Percentiles rank a stretch among this genome's conserved stretches.
Conservation (phyloP, 1,140 invertebrate genomes). For the Rhopalosiphum padi region DNA sequence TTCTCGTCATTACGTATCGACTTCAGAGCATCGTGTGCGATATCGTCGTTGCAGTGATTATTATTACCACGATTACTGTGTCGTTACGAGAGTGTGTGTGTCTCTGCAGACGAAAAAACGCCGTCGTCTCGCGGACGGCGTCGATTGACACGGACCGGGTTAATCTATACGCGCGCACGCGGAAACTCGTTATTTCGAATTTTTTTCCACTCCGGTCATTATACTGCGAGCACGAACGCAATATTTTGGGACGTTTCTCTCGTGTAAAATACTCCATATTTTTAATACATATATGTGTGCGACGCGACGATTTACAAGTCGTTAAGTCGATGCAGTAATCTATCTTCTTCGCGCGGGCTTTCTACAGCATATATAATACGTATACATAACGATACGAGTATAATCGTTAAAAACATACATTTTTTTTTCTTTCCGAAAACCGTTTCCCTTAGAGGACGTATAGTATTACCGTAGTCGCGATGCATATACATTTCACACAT, state of each 20-base stretch:
- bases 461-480: background rate
- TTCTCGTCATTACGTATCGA: background rate
- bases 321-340: background rate
- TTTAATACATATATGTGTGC: too few species aligned
- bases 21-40: background rate
- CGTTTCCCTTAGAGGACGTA: background rate
- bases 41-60: background rate
- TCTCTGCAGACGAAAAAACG: background rate
- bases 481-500: background rate
- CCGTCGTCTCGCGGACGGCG: background rate
- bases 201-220: constrained; percentile 24
- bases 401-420: background rate
- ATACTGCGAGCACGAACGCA: background rate
- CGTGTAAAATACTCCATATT: background rate
- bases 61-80: background rate
- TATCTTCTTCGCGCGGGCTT: background rate
- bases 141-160: constrained; percentile 37
- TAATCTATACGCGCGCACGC: background rate
- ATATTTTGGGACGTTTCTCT: background rate
- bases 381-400: background rate
- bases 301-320: background rate
- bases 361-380: background rate
- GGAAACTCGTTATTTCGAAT: background rate
- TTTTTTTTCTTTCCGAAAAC: background rate
- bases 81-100: background rate